Conservation (phyloP, 2,797 vertebrate genomes). For the Sebastes itinus region DNA sequence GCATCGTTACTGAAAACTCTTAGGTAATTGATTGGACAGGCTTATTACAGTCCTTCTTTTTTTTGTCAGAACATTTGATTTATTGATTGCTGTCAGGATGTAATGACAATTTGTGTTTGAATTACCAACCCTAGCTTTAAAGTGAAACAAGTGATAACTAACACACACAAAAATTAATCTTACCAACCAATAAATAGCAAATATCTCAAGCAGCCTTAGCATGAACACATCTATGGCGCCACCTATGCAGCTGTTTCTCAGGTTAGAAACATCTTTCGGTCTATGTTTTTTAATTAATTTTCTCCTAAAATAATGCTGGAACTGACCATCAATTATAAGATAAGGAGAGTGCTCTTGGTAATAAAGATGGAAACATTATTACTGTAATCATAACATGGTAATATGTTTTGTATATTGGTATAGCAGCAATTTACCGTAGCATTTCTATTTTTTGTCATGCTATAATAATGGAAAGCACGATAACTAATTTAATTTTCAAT, state of each 20-base stretch:
- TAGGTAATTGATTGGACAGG: too few species aligned
- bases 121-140: too few species aligned
- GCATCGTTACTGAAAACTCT: background rate
- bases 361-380: background rate
- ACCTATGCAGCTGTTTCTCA: background rate
- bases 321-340: background rate
- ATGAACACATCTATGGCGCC: background rate
- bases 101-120: too few species aligned
- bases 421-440: too few species aligned
- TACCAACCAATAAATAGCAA: background rate
- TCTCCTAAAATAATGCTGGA: background rate
- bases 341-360: background rate
- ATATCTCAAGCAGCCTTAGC: background rate
- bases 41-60: too few species aligned
- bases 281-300: background rate
- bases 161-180: too few species aligned
- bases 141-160: too few species aligned
- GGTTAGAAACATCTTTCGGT: too few species aligned
- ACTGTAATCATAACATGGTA: background rate
- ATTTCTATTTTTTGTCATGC: too few species aligned
- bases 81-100: too few species aligned
- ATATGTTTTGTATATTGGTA: background rate
- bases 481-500: background rate
- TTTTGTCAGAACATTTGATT: too few species aligned
- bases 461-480: background rate